Base-by-base conservation (phyloP, 2,888 invertebrate genomes). In the Gari tellinella region DNA sequence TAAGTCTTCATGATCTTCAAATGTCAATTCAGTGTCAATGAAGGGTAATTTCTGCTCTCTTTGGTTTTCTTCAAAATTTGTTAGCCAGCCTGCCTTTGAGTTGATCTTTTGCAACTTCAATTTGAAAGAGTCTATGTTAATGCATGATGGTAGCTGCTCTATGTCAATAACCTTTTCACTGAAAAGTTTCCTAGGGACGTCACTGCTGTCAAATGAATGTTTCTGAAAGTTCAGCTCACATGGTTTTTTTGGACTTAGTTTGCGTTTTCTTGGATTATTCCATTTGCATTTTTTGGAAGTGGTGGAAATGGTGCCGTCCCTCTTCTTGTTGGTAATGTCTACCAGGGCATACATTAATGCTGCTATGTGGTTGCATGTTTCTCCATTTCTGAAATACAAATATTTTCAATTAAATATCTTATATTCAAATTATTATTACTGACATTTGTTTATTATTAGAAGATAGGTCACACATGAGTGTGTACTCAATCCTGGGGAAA, bases 341-440 rank as follows among this genome's bases (percentile, higher is more conserved):
- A 64, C 57, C 19, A 70, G 31, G 3, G 43, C 63, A 49, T 70
- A 57, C 38, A 70, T 25, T 26, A 64, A 15, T 40, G 64, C 70
- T 10, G 58, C 70, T 14, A 70, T 25, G 58, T 70, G 70, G 25
- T 70, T 64, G 19, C 64, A 64, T 21, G 64, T 7, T 23, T 64
- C 56, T 4, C 62, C 60, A 8, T 49, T 40, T n/a, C 60, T 60
- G 60, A 38, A 60, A 60, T 21, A 37, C n/a, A n/a, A n/a, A n/a
- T n/a, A n/a, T n/a, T n/a, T n/a, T n/a, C n/a, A n/a, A n/a, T n/a
- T n/a, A n/a, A n/a, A n/a, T n/a, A n/a, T n/a, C n/a, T n/a, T n/a
- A n/a, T n/a, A n/a, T n/a, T n/a, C n/a, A n/a, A n/a, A n/a, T n/a
- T n/a, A n/a, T n/a, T n/a, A n/a, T n/a, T n/a, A n/a, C n/a, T n/a